Conservation (phyloP, 2,888 invertebrate genomes). For the Drosophila nigricruria region DNA sequence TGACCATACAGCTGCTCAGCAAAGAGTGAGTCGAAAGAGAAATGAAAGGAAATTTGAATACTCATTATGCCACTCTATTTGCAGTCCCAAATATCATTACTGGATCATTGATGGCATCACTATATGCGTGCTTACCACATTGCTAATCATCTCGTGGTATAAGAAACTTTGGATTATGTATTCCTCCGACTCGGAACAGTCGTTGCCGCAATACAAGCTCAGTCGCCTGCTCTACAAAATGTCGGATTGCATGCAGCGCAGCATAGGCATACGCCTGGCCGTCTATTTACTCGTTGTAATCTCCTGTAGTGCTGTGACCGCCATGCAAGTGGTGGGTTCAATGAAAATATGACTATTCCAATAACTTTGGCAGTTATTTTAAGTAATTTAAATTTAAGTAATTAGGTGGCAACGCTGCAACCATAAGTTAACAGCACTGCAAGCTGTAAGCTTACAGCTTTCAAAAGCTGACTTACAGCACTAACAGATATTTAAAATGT, state of each 20-base stretch:
- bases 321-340: slow-evolving; percentile 71
- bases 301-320: slow-evolving; percentile 87
- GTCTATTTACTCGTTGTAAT: slow-evolving; percentile 90
- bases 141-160: slow-evolving; percentile 91
- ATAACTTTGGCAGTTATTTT: background rate
- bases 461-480: background rate
- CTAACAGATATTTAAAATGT: background rate
- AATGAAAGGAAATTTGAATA: too few relatives aligned
- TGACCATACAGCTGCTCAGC: slow-evolving; percentile 88
- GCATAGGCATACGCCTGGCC: slow-evolving; percentile 87
- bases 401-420: slow-evolving; percentile 4
- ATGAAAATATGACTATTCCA: too few relatives aligned
- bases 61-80: background rate
- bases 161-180: slow-evolving; percentile 89
- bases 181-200: slow-evolving; percentile 67
- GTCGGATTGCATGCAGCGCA: slow-evolving; percentile 88
- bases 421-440: background rate
- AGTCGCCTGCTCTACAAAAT: slow-evolving; percentile 87
- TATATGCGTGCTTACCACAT: slow-evolving; percentile 86
- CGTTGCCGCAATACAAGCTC: slow-evolving; percentile 86
- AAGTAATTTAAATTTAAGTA: background rate
- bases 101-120: slow-evolving; percentile 86
- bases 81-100: slow-evolving; percentile 69
- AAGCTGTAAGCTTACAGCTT: background rate
- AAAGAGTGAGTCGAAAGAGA: slow-evolving; percentile 74